Evolutionary conservation across 2,888 invertebrate genomes (phyloP).

Genomic region (Adineta ricciae): DNA sequence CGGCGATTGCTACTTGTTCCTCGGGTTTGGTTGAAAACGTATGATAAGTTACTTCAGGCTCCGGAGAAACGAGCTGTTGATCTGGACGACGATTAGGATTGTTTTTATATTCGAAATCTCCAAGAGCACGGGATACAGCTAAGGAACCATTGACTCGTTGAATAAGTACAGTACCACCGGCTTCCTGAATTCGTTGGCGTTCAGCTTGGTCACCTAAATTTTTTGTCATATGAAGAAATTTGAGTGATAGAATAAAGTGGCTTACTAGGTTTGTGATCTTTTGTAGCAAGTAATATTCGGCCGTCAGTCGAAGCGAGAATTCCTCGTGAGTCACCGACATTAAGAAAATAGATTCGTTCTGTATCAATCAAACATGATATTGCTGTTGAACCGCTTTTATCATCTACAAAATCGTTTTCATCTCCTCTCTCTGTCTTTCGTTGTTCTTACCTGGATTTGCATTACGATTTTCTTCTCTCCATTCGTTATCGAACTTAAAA

Average conservation of each 20-base stretch:
- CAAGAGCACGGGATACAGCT: slow-evolving; percentile 84
- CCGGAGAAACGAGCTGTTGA: slow-evolving; percentile 92
- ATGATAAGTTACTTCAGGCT: slow-evolving; percentile 70
- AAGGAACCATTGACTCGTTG: slow-evolving; percentile 86
- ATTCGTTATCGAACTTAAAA: slow-evolving; percentile 21
- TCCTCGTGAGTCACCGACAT: slow-evolving; percentile 65
- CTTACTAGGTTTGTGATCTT: slow-evolving; percentile 70
- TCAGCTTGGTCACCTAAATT: slow-evolving; percentile 62
- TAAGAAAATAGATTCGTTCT: slow-evolving; percentile 56
- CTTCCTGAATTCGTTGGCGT: slow-evolving; percentile 80
- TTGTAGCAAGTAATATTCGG: slow-evolving; percentile 74
- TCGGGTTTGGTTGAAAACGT: slow-evolving; percentile 57
- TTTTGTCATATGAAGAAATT: neutral
- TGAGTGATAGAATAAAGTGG: too few species aligned
- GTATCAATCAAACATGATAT: slow-evolving; percentile 92
- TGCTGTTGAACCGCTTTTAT: slow-evolving; percentile 93
- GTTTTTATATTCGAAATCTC: slow-evolving; percentile 66
- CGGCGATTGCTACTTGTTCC: slow-evolving; percentile 65
- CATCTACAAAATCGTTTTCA: slow-evolving; percentile 53
- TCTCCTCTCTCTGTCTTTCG: neutral
- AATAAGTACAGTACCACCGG: slow-evolving; percentile 94
- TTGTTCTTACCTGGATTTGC: neutral
- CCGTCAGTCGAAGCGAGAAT: slow-evolving; percentile 69
- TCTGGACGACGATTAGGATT: slow-evolving; percentile 62
- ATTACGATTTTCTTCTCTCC: neutral